A percentile compares a stretch with the other conserved stretches of the same genome.
These are phyloP conservation scores for Enteromius treurensis DNA, from an alignment of 2,797 vertebrate species.

Conservation along the genomic window DNA sequence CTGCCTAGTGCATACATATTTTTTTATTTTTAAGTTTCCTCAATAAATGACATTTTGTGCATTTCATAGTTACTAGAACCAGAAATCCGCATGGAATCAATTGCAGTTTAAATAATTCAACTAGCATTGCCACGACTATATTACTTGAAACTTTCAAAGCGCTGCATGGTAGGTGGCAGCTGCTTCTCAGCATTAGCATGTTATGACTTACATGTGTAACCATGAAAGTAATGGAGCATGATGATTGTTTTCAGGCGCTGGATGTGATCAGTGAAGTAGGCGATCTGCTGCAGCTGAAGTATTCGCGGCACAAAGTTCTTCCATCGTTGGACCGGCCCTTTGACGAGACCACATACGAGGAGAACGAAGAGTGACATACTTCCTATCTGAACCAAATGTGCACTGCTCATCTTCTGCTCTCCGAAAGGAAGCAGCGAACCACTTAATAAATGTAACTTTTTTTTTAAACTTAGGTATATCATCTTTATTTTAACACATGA, in stretches of 20 bases:
- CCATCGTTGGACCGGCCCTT: slow-evolving; percentile 82
- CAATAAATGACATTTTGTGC: background rate
- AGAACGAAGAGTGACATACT: slow-evolving; percentile 84
- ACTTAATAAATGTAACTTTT: slow-evolving; percentile 55
- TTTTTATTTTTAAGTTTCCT: background rate
- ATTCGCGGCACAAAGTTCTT: slow-evolving; percentile 80
- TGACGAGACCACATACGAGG: slow-evolving; percentile 85
- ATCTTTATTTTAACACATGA: slow-evolving; percentile 42
- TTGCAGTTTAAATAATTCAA: background rate
- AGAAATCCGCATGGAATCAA: background rate
- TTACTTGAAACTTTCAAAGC: background rate
- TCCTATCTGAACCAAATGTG: slow-evolving; percentile 58
- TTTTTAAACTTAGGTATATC: slow-evolving; percentile 20
- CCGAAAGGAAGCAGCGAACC: slow-evolving; percentile 53
- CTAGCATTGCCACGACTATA: background rate
- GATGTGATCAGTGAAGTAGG: slow-evolving; percentile 84
- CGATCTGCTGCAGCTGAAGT: slow-evolving; percentile 84
- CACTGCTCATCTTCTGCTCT: slow-evolving; percentile 58
- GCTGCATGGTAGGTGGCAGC: slow-evolving; percentile 27
- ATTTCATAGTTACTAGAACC: background rate
- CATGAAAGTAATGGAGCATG: slow-evolving; percentile 40
- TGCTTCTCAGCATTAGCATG: slow-evolving; percentile 16
- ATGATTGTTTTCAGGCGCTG: slow-evolving; percentile 75
- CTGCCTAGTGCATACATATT: no score
- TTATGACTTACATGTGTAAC: slow-evolving; percentile 45